Conservation (phyloP, 2,113 vertebrate species). For the Carassius auratus region DNA sequence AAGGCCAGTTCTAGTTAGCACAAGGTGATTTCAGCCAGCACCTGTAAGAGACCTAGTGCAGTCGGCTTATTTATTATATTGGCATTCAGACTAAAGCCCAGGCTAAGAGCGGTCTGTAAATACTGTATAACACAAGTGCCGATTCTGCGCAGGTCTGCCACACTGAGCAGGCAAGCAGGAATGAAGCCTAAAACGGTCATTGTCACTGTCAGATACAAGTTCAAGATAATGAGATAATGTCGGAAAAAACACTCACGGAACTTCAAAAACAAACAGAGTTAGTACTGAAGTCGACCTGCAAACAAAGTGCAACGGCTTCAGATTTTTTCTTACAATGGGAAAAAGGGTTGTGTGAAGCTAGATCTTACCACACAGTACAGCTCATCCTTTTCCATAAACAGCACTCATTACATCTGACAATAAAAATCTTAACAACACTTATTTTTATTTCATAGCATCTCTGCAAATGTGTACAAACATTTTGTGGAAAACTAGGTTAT, state of each 20-base stretch:
- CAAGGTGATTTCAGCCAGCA: background rate
- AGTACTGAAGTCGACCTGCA: constrained; percentile 23
- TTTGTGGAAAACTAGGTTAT: constrained; percentile 15
- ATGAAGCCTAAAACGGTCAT: constrained; percentile 18
- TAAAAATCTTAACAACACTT: background rate
- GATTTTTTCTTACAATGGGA: constrained; percentile 37
- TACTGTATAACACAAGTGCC: constrained; percentile 5
- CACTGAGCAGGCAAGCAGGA: constrained; percentile 16
- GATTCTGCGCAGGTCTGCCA: constrained; percentile 6
- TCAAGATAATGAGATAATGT: constrained; percentile 17
- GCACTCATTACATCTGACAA: constrained; percentile 25
- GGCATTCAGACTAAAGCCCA: background rate
- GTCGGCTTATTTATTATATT: background rate
- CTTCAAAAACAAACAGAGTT: constrained; percentile 35
- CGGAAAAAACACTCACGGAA: constrained; percentile 8
- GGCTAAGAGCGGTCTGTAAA: background rate
- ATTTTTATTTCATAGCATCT: constrained; percentile 6
- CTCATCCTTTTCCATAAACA: constrained; percentile 1
- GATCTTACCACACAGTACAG: background rate
- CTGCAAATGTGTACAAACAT: constrained; percentile 21
- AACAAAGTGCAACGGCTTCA: background rate
- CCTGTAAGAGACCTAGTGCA: background rate
- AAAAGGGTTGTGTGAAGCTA: background rate
- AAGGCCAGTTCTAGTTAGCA: background rate
- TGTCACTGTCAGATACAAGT: constrained; percentile 13